Conservation (phyloP, 2,797 vertebrate species). For the Sebastes steindachneri region DNA sequence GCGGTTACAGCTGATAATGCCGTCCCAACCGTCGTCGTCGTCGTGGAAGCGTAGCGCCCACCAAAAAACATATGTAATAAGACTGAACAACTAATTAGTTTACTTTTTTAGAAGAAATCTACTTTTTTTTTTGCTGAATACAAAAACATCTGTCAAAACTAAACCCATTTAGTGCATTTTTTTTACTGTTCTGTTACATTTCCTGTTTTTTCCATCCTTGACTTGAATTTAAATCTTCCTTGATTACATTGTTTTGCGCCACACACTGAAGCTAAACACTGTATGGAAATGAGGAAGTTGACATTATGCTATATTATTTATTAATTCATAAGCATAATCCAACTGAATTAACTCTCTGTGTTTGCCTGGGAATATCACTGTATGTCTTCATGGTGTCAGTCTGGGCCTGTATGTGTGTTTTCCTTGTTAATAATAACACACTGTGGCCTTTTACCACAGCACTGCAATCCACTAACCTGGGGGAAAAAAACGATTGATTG, state of each 20-base stretch:
- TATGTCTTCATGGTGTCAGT: neutral
- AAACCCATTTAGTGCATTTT: neutral
- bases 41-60: no score
- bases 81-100: no score
- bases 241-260: neutral
- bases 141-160: no score
- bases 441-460: neutral
- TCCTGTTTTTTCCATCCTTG: neutral
- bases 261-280: neutral
- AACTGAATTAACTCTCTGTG: neutral
- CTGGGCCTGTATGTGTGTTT: neutral
- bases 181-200: neutral
- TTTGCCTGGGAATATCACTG: neutral
- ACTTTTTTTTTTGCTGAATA: no score
- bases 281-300: neutral
- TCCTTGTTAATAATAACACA: constrained; percentile 15
- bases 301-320: neutral
- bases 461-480: neutral
- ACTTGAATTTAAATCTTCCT: neutral
- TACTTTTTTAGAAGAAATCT: no score
- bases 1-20: no score
- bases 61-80: no score
- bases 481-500: neutral
- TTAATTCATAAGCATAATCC: neutral
- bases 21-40: no score